These are phyloP conservation scores for Ochropleura leucogaster DNA, from an alignment of 2,888 invertebrate species.

Conservation along the genomic window DNA sequence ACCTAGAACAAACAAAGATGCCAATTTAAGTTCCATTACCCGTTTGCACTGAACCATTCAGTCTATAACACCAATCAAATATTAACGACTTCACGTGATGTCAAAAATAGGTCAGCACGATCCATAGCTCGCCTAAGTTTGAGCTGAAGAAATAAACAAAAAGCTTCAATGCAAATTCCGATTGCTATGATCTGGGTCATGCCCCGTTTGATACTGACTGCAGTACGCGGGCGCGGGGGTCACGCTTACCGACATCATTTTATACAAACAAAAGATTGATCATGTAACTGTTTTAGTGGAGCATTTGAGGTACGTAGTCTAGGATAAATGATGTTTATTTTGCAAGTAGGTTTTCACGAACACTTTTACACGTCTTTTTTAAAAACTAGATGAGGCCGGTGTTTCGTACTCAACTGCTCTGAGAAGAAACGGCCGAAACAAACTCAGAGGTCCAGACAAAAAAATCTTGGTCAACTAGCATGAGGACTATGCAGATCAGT, in stretches of 20 bases:
- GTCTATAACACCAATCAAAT: slow-evolving; percentile 18
- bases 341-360: no score
- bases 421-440: no score
- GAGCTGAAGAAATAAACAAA: slow-evolving; percentile 43
- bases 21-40: slow-evolving; percentile 13
- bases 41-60: slow-evolving; percentile 13
- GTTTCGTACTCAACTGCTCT: no score
- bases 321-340: no score
- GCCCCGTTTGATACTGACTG: slow-evolving; percentile 39
- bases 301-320: no score
- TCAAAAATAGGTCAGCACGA: slow-evolving; percentile 40
- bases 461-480: no score
- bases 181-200: slow-evolving; percentile 63
- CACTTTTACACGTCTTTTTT: no score
- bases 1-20: slow-evolving; percentile 18
- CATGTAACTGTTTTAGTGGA: not conserved
- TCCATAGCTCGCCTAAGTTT: slow-evolving; percentile 27
- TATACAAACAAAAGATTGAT: slow-evolving; percentile 39
- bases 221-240: slow-evolving; percentile 5
- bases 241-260: slow-evolving; percentile 14
- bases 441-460: no score
- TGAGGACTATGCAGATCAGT: no score
- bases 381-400: no score
- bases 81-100: slow-evolving; percentile 28
- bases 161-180: slow-evolving; percentile 49